Evolutionary conservation across 53 echinoderm and acorn worm species (phyloP).

Genomic region (Actinopyga echinites): DNA sequence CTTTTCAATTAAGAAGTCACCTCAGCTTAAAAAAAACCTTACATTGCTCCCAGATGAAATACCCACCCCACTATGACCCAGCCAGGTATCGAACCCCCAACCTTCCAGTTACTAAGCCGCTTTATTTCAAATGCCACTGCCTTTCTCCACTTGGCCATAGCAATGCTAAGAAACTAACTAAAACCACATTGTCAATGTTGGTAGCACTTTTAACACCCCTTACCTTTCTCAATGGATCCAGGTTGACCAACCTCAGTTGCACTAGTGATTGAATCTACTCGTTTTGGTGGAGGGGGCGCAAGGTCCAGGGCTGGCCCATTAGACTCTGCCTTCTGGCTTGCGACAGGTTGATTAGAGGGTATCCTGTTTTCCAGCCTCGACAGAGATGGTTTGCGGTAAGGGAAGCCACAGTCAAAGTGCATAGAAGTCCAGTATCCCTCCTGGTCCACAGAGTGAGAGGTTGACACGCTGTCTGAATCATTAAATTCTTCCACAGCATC

Average conservation of each 20-base stretch:
- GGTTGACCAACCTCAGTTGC: neutral
- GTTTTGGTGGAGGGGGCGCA: slow-evolving; percentile 34
- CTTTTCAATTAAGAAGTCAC: too few species aligned
- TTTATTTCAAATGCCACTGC: too few species aligned
- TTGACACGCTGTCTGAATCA: slow-evolving; percentile 83
- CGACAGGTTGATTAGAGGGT: neutral
- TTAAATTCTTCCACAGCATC: slow-evolving; percentile 72
- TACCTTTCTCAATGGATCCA: too few species aligned
- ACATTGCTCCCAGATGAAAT: too few species aligned
- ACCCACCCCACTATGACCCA: too few species aligned
- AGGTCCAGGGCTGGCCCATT: neutral
- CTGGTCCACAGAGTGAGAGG: slow-evolving; percentile 82
- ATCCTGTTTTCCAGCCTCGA: slow-evolving; percentile 11
- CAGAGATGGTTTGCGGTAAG: slow-evolving; percentile 23
- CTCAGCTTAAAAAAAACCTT: too few species aligned
- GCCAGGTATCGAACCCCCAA: too few species aligned
- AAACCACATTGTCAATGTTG: too few species aligned
- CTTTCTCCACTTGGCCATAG: too few species aligned
- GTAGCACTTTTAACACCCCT: too few species aligned
- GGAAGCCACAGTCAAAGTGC: slow-evolving; percentile 95
- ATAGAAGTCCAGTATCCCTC: slow-evolving; percentile 99
- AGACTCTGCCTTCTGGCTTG: neutral
- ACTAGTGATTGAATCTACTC: slow-evolving; percentile 10
- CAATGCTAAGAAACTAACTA: too few species aligned
- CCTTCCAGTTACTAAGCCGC: too few species aligned